Percentiles rank a stretch among this genome's conserved stretches.
Evolutionary conservation across 2,888 invertebrate genomes (phyloP).

Genomic region (Nesidiocoris tenuis): DNA sequence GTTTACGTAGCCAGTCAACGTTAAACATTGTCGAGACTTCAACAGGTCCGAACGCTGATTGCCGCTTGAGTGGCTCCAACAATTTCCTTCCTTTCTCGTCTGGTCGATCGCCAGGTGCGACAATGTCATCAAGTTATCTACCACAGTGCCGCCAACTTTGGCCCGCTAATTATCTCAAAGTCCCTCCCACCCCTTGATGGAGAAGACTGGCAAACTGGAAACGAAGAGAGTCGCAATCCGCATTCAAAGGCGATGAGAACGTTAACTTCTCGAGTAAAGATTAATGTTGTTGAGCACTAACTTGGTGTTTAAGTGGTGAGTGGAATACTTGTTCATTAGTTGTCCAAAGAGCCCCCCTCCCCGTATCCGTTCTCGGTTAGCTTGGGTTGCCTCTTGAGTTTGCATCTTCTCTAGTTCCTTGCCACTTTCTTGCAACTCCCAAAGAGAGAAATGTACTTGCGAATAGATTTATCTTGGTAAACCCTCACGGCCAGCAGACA

Average conservation of each 20-base stretch:
- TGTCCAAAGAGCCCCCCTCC: neutral
- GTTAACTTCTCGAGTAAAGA: conserved; percentile 36
- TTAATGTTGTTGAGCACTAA: conserved; percentile 36
- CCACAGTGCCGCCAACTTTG: neutral
- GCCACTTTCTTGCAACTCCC: conserved; percentile 27
- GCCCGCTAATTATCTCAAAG: conserved; percentile 9
- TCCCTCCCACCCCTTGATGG: neutral
- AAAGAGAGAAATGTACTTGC: conserved; percentile 34
- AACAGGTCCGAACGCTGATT: neutral
- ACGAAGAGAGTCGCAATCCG: conserved; percentile 23
- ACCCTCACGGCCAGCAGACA: conserved; percentile 17
- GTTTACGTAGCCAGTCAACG: neutral
- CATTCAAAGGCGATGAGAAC: conserved; percentile 32
- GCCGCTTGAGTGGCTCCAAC: no score
- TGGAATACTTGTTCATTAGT: conserved; percentile 39
- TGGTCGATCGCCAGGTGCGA: neutral
- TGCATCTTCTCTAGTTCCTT: neutral
- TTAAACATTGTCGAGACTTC: neutral
- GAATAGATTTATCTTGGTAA: conserved; percentile 39
- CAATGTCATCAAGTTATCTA: neutral
- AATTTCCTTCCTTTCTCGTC: neutral
- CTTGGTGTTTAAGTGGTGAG: conserved; percentile 37
- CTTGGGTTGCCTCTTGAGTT: neutral
- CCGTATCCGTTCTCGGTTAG: neutral
- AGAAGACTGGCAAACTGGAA: neutral